Evolutionary conservation across 1,140 invertebrate species (phyloP), one percentile per base, ranked within the genome.

Genomic region (Maconellicoccus hirsutus): DNA sequence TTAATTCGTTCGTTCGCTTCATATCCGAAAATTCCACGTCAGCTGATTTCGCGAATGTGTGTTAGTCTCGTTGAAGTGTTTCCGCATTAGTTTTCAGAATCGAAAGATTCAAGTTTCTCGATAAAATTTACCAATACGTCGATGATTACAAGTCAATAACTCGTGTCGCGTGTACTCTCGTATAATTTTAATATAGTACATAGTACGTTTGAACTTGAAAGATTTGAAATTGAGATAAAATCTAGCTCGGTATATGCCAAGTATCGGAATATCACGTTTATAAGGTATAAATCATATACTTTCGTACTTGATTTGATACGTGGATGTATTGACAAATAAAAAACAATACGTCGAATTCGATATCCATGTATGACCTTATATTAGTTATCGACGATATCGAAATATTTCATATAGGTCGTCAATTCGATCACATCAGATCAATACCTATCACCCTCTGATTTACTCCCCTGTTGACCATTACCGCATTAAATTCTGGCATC

Each of bases 211-310:
- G 42, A 52, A 52, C 42, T 52, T 52, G 42, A 52, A 52, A 6
- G 42, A 52, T 52, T 52, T 52, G 12, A 52, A 38, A 38, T 38
- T 52, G 42, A 52, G n/a, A 52, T 52, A 52, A 52, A 52, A 52
- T 16, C n/a, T 52, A 52, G 42, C 42, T 4, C 6, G n/a, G 29
- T 19, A 52, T 14, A 8, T 52, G 42, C 42, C 42, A 52, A 52
- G 42, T 52, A 52, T 52, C 42, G 12, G 42, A 52, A 52, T 19
- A 52, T 52, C 42, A 52, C 42, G 42, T 52, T 8, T 52, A 52
- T 52, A 52, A 16, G 42, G 42, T 19, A 52, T 52, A 52, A 52
- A 52, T 52, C 42, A 52, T 16, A 52, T 52, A 52, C 10, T 52
- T 52, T 52, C 16, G 42, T 52, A 52, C 42, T 52, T 52, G 42